Percentiles rank a stretch among this genome's conserved stretches.
phyloP scores from a whole-genome alignment of 2,797 vertebrate species.

The Mus caroli region DNA sequence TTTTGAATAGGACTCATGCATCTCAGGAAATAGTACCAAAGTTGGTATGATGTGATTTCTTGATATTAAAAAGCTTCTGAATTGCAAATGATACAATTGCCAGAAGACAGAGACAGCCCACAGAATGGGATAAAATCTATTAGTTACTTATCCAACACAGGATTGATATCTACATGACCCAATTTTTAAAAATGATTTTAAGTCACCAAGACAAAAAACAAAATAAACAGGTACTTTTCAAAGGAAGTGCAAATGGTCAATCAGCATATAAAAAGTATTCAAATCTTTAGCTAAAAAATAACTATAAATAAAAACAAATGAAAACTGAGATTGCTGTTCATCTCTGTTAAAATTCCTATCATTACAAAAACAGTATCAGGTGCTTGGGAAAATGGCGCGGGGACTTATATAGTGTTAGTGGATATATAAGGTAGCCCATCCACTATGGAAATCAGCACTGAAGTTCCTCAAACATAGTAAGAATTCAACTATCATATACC shows the following conservation, averaged over 20 bases:
- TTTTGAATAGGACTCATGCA: background rate
- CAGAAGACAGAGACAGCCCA: background rate
- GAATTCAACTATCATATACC: background rate
- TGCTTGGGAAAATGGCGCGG: background rate
- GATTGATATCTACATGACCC: background rate
- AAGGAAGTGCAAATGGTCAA: background rate
- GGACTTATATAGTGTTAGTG: background rate
- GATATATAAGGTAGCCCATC: background rate
- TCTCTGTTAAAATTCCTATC: background rate
- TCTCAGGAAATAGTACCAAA: background rate
- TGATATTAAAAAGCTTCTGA: background rate
- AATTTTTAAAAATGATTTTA: background rate
- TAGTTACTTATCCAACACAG: background rate
- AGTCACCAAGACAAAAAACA: background rate
- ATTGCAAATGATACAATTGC: background rate
- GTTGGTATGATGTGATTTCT: background rate
- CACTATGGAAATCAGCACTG: background rate
- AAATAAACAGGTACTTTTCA: background rate
- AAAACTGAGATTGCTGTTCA: background rate
- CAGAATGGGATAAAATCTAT: background rate
- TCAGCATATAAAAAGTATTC: background rate
- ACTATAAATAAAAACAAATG: background rate
- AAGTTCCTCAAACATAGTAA: background rate
- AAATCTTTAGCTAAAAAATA: background rate
- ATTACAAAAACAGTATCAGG: background rate